These are phyloP conservation scores for Crematogaster levior DNA, from an alignment of 2,888 invertebrate genomes.

Conservation along the genomic window DNA sequence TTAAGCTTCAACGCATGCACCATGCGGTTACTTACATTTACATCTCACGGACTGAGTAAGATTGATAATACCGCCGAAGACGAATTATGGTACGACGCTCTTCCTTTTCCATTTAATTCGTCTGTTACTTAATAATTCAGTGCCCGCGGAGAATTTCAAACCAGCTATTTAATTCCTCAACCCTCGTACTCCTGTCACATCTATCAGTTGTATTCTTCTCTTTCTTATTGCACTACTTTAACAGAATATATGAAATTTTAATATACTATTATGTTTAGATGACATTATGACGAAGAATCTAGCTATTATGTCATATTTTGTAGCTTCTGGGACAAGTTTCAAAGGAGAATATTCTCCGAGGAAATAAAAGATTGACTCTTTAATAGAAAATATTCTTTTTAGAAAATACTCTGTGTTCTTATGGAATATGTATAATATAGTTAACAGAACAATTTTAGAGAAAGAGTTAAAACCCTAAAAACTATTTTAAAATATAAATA, in stretches of 20 bases:
- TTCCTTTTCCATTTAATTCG: constrained; percentile 27
- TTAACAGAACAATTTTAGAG: background rate
- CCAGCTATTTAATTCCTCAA: constrained; percentile 33
- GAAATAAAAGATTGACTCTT: constrained; percentile 5
- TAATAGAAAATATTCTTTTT: background rate
- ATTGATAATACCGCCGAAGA: constrained; percentile 46
- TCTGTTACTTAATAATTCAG: constrained; percentile 38
- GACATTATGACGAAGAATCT: constrained; percentile 26
- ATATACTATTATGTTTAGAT: constrained; percentile 12
- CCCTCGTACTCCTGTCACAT: background rate
- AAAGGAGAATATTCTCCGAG: background rate
- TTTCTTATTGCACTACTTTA: constrained; percentile 7
- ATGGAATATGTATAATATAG: background rate
- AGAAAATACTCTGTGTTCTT: background rate
- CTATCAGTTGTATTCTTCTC: constrained; percentile 16
- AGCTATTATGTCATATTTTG: constrained; percentile 20
- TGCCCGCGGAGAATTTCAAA: constrained; percentile 30
- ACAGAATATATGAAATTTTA: constrained; percentile 25
- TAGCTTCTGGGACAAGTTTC: background rate
- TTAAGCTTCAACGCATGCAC: constrained; percentile 38
- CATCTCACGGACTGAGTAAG: constrained; percentile 26
- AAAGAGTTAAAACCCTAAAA: background rate
- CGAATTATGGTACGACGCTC: constrained; percentile 29
- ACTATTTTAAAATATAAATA: background rate
- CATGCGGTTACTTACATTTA: constrained; percentile 40